Evolutionary conservation across 2,888 invertebrate genomes (phyloP), one percentile per base, ranked within the genome.

Genomic region (Meteorus colon): DNA sequence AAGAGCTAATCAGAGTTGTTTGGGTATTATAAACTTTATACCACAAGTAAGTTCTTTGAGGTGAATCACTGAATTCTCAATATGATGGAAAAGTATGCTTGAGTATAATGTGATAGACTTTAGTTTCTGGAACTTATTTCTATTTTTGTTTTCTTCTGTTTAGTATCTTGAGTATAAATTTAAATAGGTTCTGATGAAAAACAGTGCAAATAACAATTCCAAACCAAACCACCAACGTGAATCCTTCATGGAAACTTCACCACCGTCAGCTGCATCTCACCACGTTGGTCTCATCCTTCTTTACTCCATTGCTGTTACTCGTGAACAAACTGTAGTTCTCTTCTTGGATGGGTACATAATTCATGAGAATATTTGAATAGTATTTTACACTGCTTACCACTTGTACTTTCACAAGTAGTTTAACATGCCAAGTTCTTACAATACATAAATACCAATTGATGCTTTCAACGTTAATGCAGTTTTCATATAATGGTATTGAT

Each of bases 311-410:
- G 48, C 73, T 71, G 27, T 45, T 31, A 29, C 62, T 48, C 31
- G 10, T 37, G 45, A 76, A 77, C 48, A 51, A 34, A 37, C 63
- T 41, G 41, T 41, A 41, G 34, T 37, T 65, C n/a, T 41, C 37
- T 65, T 8, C 65, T 51, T 24, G 16, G 24, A 27, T 34, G 29
- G 37, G 80, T 83, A 80, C 81, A 83, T 84, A 82, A 84, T 83
- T 83, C 82, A 83, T 78, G 80, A 80, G 82, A 82, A 82, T 83
- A 83, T 84, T 82, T 82, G 83, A 83, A 84, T 82, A 82, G 81
- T 80, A 80, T 82, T 83, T 82, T 82, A 81, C 82, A 82, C 80
- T 81, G 81, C 81, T 84, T 82, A 79, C 81, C 76, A 80, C 79
- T 79, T 81, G 82, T 83, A 81, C 81, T 80, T 76, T 76, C 75